Base-by-base conservation (phyloP, 2,113 vertebrate genomes). In the Actenoides hombroni region DNA sequence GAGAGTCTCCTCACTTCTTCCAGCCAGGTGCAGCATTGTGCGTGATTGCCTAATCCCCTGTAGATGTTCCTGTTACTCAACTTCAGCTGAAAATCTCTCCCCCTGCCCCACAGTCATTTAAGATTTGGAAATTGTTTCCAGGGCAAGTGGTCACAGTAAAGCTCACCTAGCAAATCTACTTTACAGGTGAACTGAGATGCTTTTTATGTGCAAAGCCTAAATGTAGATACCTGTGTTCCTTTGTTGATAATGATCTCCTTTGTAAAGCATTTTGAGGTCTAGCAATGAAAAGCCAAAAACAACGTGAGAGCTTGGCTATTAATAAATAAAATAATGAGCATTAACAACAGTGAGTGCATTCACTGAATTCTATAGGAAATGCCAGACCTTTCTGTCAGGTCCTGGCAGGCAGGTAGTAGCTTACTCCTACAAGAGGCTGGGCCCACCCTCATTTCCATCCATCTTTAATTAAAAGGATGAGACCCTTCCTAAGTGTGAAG, bases 241-340 rank as follows among this genome's bases (percentile, higher is more conserved):
- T 80, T 88, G 87, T 83, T 83, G 79, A 87, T 85, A 95, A 56
- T 70, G 7, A 90, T 93, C 79, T 83, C 51, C 46, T 90, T 83
- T 78, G 68, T 81, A 90, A 93, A 93, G 68, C 26, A 56, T 60
- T 88, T 88, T 85, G 67, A 94, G 56, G 57, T 48, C 44, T 64
- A 81, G 49, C 88, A 60, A 78, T 90, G 46, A 95, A 95, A 86
- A 79, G 53, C 61, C 67, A 67, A 63, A 23, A 56, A 60, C 67
- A 85, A 67, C 67, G 37, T n/a, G 59, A 81, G 73, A 90, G 26
- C 26, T 81, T 70, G 71, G 56, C 56, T 88, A 71, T 67, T 94
- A 88, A 81, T 86, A 92, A 90, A 92, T 74, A 53, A 76, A 80
- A 53, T 68, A 85, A 81, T 68, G 7, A 61, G 19, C 79, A 44